A percentile compares a stretch with the other conserved stretches of the same genome.
Conservation (phyloP, 1,140 invertebrate species). For the Heliconius congener region DNA sequence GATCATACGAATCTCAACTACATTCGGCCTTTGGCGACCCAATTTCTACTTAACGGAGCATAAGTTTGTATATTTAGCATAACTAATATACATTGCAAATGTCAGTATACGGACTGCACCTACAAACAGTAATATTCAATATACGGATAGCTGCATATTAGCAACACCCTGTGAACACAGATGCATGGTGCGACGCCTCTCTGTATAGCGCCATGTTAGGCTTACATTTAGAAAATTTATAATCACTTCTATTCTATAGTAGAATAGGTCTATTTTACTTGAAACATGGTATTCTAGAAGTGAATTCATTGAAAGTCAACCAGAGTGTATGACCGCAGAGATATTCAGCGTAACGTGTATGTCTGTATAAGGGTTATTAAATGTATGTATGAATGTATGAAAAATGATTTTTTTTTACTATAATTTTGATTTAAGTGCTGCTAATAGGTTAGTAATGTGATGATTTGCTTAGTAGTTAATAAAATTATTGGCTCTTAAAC, state of each 20-base stretch:
- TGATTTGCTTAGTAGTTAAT: no score
- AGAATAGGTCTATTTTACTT: conserved; percentile 25
- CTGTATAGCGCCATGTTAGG: conserved; percentile 25
- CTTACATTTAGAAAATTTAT: conserved; percentile 7
- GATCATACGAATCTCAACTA: background rate
- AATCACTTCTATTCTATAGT: conserved; percentile 16
- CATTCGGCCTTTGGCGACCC: background rate
- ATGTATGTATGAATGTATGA: background rate
- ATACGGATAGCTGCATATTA: conserved; percentile 52
- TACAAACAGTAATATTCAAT: conserved; percentile 40
- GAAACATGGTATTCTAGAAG: background rate
- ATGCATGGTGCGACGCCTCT: conserved; percentile 56
- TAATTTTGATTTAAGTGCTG: background rate
- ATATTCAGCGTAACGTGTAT: conserved; percentile 15
- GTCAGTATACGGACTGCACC: background rate
- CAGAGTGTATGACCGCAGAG: conserved; percentile 32
- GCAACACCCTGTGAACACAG: conserved; percentile 53
- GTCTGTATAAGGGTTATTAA: conserved; percentile 18
- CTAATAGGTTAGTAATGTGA: background rate
- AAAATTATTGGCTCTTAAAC: no score
- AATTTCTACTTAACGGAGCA: conserved; percentile 3
- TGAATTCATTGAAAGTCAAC: conserved; percentile 19
- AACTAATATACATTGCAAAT: conserved; percentile 9
- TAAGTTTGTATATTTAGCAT: background rate
- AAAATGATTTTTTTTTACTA: conserved; percentile 13